Evolutionary conservation across 2,797 vertebrate species (phyloP).

Genomic region (Lemur catta): DNA sequence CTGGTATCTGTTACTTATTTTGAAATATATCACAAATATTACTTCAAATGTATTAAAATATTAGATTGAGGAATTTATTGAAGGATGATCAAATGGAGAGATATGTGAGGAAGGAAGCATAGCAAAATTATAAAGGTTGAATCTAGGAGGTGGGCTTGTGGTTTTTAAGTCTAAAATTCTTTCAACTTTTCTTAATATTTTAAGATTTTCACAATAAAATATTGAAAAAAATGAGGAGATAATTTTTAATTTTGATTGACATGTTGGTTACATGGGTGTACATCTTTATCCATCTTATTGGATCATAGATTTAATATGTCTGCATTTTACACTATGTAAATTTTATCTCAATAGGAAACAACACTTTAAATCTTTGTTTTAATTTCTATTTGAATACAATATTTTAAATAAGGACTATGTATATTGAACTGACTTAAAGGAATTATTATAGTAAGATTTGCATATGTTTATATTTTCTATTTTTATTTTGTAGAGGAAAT

Average conservation of each 20-base stretch:
- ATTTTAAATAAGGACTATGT: not conserved
- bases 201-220: not conserved
- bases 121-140: not conserved
- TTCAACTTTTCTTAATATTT: not conserved
- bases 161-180: not conserved
- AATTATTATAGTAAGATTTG: not conserved
- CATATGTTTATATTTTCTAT: not conserved
- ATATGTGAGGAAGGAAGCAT: not conserved
- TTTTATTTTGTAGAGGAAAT: not conserved
- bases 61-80: not conserved
- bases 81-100: not conserved
- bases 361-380: not conserved
- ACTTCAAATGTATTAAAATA: not conserved
- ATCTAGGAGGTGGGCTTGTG: not conserved
- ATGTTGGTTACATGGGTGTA: not conserved
- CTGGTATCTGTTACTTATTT: not conserved
- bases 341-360: not conserved
- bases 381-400: not conserved
- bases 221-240: not conserved
- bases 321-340: not conserved
- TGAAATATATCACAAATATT: not conserved
- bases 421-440: not conserved
- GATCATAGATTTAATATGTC: not conserved
- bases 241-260: not conserved
- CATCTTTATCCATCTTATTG: not conserved